Evolutionary conservation across 2,797 vertebrate species (phyloP).

Genomic region (Hoplostethus atlanticus): DNA sequence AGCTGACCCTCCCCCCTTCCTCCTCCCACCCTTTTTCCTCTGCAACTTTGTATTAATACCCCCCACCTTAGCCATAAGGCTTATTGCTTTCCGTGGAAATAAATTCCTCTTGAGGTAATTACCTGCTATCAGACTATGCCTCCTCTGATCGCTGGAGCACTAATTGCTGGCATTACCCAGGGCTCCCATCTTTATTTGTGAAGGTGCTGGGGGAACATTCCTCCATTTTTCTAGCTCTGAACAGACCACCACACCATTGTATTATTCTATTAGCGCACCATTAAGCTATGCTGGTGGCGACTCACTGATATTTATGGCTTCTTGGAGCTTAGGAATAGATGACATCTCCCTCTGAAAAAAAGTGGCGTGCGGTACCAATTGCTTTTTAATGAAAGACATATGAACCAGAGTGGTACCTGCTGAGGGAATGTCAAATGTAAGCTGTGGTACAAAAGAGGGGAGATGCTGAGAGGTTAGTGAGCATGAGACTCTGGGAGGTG

Average conservation of each 20-base stretch:
- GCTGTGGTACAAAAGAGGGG: neutral
- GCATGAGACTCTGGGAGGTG: neutral
- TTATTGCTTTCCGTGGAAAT: slow-evolving; percentile 55
- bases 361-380: slow-evolving; percentile 40
- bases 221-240: slow-evolving; percentile 18
- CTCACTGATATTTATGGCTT: slow-evolving; percentile 48
- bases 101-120: slow-evolving; percentile 62
- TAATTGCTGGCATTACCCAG: slow-evolving; percentile 53
- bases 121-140: slow-evolving; percentile 47
- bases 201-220: slow-evolving; percentile 33
- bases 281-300: slow-evolving; percentile 48
- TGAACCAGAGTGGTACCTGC: slow-evolving; percentile 44
- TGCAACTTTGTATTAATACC: slow-evolving; percentile 33
- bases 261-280: slow-evolving; percentile 59
- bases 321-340: slow-evolving; percentile 16
- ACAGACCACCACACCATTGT: slow-evolving; percentile 38
- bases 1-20: neutral
- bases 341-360: slow-evolving; percentile 30
- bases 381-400: slow-evolving; percentile 67
- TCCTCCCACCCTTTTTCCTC: no score
- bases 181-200: slow-evolving; percentile 49
- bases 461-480: neutral
- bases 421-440: no score
- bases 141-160: slow-evolving; percentile 51
- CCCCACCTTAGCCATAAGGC: slow-evolving; percentile 12